Evolutionary conservation across 1,140 invertebrate species (phyloP).

Genomic region (Tyrophagus putrescentiae): DNA sequence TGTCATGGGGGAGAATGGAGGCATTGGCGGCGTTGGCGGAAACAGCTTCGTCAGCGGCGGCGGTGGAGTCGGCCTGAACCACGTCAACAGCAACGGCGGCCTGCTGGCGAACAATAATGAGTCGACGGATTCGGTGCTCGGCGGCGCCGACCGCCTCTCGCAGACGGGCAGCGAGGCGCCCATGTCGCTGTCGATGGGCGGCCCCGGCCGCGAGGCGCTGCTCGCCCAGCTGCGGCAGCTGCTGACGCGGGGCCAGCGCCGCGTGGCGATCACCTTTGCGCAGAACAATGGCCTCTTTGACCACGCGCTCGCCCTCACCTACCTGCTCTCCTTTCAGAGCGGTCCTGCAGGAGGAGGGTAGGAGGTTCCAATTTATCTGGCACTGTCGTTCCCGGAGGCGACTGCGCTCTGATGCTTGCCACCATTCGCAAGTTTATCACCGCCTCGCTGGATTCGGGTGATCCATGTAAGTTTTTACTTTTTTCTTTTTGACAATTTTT

Average conservation of each 20-base stretch:
- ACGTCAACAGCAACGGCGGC: too few relatives aligned
- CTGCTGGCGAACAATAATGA: too few relatives aligned
- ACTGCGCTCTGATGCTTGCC: slow-evolving; percentile 8
- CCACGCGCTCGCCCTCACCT: slow-evolving; percentile 15
- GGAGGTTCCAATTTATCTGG: not conserved
- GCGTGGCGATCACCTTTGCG: slow-evolving; percentile 19
- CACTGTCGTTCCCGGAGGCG: not conserved
- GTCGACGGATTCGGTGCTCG: not conserved
- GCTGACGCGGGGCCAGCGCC: slow-evolving; percentile 17
- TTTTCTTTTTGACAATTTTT: not conserved
- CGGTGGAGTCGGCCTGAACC: too few relatives aligned
- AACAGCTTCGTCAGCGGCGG: too few relatives aligned
- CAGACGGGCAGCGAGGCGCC: slow-evolving; percentile 1
- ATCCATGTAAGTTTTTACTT: slow-evolving; percentile 8
- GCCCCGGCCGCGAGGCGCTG: not conserved
- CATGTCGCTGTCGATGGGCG: not conserved
- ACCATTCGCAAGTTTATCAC: slow-evolving; percentile 10
- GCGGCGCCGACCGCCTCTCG: not conserved
- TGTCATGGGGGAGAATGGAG: too few relatives aligned
- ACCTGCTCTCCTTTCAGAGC: not conserved
- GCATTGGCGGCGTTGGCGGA: too few relatives aligned
- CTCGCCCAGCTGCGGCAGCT: not conserved
- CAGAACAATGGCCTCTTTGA: slow-evolving; percentile 18
- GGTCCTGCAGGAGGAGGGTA: too few relatives aligned
- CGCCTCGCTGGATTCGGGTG: not conserved